Evolutionary conservation across 2,797 vertebrate species (phyloP).

Genomic region (Gobio occitaniae): DNA sequence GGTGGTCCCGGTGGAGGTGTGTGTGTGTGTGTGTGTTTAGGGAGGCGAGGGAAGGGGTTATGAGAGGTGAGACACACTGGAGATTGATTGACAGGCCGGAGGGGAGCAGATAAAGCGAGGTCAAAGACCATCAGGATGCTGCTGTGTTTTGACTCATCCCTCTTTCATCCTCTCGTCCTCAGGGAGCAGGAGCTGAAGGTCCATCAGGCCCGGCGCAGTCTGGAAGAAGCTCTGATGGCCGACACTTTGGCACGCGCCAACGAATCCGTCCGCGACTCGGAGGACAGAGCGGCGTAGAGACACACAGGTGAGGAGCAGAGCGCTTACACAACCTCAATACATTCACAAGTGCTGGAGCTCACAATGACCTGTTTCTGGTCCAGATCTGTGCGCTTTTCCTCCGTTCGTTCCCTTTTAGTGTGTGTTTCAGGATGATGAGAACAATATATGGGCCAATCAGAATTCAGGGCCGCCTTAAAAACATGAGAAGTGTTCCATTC

Average conservation of each 20-base stretch:
- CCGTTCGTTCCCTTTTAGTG: too few species aligned
- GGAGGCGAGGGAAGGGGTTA: background rate
- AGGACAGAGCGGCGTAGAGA: conserved; percentile 71
- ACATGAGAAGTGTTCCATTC: too few species aligned
- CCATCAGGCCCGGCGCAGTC: conserved; percentile 80
- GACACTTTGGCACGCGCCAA: conserved; percentile 80
- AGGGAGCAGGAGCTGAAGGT: conserved; percentile 88
- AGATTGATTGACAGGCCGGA: conserved; percentile 18
- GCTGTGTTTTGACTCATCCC: background rate
- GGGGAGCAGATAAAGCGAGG: conserved; percentile 43
- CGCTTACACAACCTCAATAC: too few species aligned
- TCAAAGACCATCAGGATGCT: conserved; percentile 14
- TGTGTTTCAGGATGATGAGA: too few species aligned
- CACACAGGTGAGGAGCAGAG: conserved; percentile 54
- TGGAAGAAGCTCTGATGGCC: conserved; percentile 86
- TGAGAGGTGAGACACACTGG: background rate
- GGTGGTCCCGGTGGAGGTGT: background rate
- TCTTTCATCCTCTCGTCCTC: conserved; percentile 40
- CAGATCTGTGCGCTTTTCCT: too few species aligned
- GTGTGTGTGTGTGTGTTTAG: too few species aligned
- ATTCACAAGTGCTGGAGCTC: too few species aligned
- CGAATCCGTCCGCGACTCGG: conserved; percentile 74
- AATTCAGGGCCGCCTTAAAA: too few species aligned
- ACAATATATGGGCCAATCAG: too few species aligned
- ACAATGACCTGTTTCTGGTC: too few species aligned